Conservation (phyloP, 2,888 invertebrate genomes). For the Caradrina kadenii region DNA sequence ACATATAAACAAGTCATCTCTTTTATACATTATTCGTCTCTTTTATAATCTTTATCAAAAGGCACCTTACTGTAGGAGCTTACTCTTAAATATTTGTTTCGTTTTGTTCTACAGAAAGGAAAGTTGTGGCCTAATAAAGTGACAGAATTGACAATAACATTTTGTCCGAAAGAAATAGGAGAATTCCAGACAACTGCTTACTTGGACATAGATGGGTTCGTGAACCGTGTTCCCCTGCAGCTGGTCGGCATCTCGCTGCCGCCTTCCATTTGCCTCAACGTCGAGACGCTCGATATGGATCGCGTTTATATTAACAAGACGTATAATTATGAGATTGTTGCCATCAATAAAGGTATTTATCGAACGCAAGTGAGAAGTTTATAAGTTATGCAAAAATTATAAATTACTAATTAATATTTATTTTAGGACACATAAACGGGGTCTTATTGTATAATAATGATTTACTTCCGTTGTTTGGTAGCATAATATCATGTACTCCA, state of each 20-base stretch:
- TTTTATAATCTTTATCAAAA: too few relatives aligned
- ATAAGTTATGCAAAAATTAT: not conserved
- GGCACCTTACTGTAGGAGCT: too few relatives aligned
- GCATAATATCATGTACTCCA: constrained; percentile 89
- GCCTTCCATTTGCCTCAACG: constrained; percentile 89
- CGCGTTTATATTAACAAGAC: constrained; percentile 90
- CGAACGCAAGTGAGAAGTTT: not conserved
- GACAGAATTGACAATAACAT: constrained; percentile 88
- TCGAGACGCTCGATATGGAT: constrained; percentile 90
- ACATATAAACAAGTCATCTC: too few relatives aligned
- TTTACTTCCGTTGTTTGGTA: constrained; percentile 89
- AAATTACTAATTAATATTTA: constrained; percentile 14
- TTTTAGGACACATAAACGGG: constrained; percentile 91
- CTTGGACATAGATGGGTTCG: constrained; percentile 91
- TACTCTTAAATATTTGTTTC: too few relatives aligned
- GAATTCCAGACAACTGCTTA: constrained; percentile 87
- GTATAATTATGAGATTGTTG: constrained; percentile 91
- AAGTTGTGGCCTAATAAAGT: constrained; percentile 90
- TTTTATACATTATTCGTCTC: too few relatives aligned
- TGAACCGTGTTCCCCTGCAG: constrained; percentile 86
- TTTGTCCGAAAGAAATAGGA: constrained; percentile 89
- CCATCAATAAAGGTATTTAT: constrained; percentile 89
- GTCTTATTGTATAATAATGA: constrained; percentile 87
- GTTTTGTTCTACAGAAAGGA: constrained; percentile 83
- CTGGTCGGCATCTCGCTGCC: constrained; percentile 90